Evolutionary conservation across 1,140 invertebrate species (phyloP), one percentile per base, ranked within the genome.

Genomic region (Euschistus heros): DNA sequence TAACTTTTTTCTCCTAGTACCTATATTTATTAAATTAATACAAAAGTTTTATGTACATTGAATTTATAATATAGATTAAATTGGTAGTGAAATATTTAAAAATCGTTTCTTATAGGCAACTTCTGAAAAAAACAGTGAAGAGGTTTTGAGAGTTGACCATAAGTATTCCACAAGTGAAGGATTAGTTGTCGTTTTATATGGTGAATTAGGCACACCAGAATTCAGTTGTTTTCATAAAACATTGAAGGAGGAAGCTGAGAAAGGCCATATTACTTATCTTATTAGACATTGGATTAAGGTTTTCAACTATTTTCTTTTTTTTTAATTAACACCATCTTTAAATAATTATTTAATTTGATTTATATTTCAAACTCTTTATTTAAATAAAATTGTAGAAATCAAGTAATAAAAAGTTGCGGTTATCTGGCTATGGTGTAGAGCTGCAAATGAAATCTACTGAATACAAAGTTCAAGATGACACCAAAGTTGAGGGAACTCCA

Each of bases 401-500:
- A 64, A 71, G 77, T 26, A 75, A 79, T 68, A 77, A 78, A 68
- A 81, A 84, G 76, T 73, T 93, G 74, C 73, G 89, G 27, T 79
- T 99, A 8, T 94, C 94, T 44, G 97, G 97, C 2, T 99, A 98
- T 80, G 97, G 96, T 33, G 95, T 99, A 0, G 97, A 99, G 77
- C 76, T 99, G 33, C 94, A 97, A 75, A 89, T 99, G 72, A 99
- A 99, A 78, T 98, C 93, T 62, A 99, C 96, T 0, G 97, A 99
- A 77, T 99, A 99, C 73, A 98, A 99, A 80, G 95, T 94, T 50
- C 92, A 97, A 73, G 97, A 99, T 81, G 96, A 99, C 78, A 84
- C 85, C 44, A 82, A 85, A 72, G 82, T 88, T 13, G 77, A 81
- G 27, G 74, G 78, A 33, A 77, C 79, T 26, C 78, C 80, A 52